A percentile compares a stretch with the other conserved stretches of the same genome.
These are phyloP conservation scores for Sebastes taczanowskii DNA, from an alignment of 2,797 vertebrate species.

Conservation along the genomic window DNA sequence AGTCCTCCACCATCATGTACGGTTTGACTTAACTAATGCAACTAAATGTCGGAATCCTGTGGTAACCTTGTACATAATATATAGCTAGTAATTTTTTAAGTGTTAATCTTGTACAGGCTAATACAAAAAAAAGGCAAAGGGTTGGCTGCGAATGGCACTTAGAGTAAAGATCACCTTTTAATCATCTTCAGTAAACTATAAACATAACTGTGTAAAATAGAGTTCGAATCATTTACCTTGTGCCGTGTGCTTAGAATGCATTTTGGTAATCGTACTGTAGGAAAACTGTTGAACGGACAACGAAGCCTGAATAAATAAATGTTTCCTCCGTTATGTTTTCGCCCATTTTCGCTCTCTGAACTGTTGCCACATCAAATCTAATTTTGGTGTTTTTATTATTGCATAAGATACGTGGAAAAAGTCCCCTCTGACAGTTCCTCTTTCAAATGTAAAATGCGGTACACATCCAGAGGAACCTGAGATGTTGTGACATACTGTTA, in stretches of 20 bases:
- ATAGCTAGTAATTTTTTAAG: conserved; percentile 71
- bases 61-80: conserved; percentile 82
- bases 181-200: conserved; percentile 29
- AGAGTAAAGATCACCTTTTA: conserved; percentile 36
- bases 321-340: conserved; percentile 24
- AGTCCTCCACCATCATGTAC: conserved; percentile 4
- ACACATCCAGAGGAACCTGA: conserved; percentile 66
- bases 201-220: conserved; percentile 25
- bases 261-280: conserved; percentile 51
- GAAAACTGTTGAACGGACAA: conserved; percentile 16
- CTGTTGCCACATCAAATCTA: conserved; percentile 73
- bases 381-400: conserved; percentile 77
- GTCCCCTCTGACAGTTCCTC: conserved; percentile 74
- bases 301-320: conserved; percentile 21
- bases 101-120: conserved; percentile 79
- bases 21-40: conserved; percentile 54
- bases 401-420: conserved; percentile 70
- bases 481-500: conserved; percentile 65
- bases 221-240: conserved; percentile 23
- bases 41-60: conserved; percentile 78
- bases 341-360: conserved; percentile 31
- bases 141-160: conserved; percentile 58
- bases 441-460: conserved; percentile 50
- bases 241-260: conserved; percentile 40
- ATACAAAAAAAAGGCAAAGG: conserved; percentile 62